Percentiles rank a stretch among this genome's conserved stretches.
These are phyloP conservation scores for Fragum whitleyi DNA, from an alignment of 2,888 invertebrate genomes.

Conservation along the genomic window DNA sequence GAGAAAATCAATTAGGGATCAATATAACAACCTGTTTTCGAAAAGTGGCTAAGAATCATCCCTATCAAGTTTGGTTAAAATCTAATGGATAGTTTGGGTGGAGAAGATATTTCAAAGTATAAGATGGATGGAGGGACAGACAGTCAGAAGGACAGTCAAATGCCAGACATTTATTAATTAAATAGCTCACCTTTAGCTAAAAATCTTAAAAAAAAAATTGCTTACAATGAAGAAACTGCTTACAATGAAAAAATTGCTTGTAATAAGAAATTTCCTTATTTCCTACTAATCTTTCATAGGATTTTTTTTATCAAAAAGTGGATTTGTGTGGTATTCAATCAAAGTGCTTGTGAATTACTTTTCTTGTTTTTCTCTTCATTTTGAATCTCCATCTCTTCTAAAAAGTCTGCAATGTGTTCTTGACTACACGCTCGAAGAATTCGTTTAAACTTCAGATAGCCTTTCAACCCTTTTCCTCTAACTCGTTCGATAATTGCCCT, in stretches of 20 bases:
- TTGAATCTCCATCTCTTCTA: not conserved
- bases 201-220: no score
- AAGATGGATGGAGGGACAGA: no score
- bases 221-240: no score
- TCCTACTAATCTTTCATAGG: not conserved
- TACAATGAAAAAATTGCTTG: not conserved
- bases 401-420: constrained; percentile 4
- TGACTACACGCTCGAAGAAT: not conserved
- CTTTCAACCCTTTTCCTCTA: not conserved
- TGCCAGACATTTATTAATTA: no score
- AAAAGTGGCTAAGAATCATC: no score
- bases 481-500: not conserved
- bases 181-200: no score
- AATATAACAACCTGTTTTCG: no score
- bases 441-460: not conserved
- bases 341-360: not conserved
- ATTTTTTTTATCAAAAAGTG: not conserved
- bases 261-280: constrained; percentile 1
- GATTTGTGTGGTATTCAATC: not conserved
- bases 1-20: no score
- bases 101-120: no score
- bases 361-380: not conserved
- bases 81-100: no score
- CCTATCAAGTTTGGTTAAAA: no score
- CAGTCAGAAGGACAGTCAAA: no score